phyloP scores from a whole-genome alignment of 1,140 invertebrate species.

The Bombus turneri region DNA sequence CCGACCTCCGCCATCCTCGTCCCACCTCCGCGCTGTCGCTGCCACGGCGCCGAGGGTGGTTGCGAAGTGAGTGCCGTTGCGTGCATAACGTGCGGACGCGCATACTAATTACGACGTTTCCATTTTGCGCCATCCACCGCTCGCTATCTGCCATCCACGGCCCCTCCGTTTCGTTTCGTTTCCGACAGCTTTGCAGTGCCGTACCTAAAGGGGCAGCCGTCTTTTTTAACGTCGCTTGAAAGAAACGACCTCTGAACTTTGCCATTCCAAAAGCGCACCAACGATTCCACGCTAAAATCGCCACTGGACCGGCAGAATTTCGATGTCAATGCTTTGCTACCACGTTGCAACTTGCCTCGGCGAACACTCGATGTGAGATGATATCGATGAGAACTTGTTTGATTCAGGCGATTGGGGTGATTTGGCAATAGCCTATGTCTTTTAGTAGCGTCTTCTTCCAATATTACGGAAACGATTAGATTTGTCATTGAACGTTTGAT shows the following conservation, averaged over 20 bases:
- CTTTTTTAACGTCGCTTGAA: slow-evolving; percentile 15
- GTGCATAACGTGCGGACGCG: slow-evolving; percentile 78
- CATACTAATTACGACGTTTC: slow-evolving; percentile 81
- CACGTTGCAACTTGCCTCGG: background rate
- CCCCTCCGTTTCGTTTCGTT: slow-evolving; percentile 25
- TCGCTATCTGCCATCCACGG: slow-evolving; percentile 39
- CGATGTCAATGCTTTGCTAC: background rate
- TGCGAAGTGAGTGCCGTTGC: slow-evolving; percentile 70
- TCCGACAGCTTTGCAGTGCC: slow-evolving; percentile 40
- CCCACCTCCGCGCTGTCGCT: background rate
- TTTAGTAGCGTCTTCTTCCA: too few species aligned
- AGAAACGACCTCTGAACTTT: slow-evolving; percentile 10
- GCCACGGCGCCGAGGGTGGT: slow-evolving; percentile 43
- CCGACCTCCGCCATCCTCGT: background rate
- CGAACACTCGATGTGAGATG: too few species aligned
- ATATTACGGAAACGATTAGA: background rate
- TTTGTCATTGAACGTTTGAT: too few species aligned
- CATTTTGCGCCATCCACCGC: slow-evolving; percentile 71
- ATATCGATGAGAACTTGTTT: too few species aligned
- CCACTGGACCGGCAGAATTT: background rate
- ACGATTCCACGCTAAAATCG: background rate
- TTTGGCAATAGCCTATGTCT: too few species aligned
- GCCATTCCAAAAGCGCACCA: background rate
- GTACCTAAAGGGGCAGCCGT: slow-evolving; percentile 25
- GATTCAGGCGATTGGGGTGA: background rate